Evolutionary conservation across 2,888 invertebrate species (phyloP).

Genomic region (Aspidiotus destructor): DNA sequence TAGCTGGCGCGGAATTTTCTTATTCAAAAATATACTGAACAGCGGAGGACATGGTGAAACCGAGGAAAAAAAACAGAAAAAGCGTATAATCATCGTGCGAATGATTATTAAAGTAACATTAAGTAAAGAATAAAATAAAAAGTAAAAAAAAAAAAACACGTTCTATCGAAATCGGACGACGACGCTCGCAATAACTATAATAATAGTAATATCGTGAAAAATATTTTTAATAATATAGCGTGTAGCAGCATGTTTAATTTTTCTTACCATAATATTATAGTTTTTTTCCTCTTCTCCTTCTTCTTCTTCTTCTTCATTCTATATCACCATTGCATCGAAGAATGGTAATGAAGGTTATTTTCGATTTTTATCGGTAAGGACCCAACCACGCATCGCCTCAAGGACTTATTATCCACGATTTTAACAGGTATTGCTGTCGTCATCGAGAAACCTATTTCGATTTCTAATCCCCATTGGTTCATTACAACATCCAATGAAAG

Average conservation of each 20-base stretch:
- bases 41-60: too few species aligned
- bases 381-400: not conserved
- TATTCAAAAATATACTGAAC: not conserved
- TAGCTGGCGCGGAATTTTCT: not conserved
- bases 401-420: not conserved
- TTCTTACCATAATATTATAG: too few species aligned
- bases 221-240: slow-evolving; percentile 1
- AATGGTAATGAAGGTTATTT: slow-evolving; percentile 1
- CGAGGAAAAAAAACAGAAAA: not conserved
- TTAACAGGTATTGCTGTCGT: too few species aligned
- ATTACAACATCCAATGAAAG: not conserved
- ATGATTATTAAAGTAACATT: slow-evolving; percentile 4
- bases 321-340: not conserved
- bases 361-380: not conserved
- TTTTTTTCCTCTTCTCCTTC: too few species aligned
- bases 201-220: slow-evolving; percentile 2
- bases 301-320: too few species aligned
- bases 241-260: not conserved
- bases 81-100: slow-evolving; percentile 4
- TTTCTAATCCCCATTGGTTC: slow-evolving; percentile 1
- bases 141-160: slow-evolving; percentile 1
- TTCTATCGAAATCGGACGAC: slow-evolving; percentile 1
- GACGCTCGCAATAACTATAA: not conserved
- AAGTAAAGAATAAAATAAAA: slow-evolving; percentile 1
- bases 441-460: not conserved